Conservation (phyloP, 2,797 vertebrate genomes). For the Pelobates cultripes region DNA sequence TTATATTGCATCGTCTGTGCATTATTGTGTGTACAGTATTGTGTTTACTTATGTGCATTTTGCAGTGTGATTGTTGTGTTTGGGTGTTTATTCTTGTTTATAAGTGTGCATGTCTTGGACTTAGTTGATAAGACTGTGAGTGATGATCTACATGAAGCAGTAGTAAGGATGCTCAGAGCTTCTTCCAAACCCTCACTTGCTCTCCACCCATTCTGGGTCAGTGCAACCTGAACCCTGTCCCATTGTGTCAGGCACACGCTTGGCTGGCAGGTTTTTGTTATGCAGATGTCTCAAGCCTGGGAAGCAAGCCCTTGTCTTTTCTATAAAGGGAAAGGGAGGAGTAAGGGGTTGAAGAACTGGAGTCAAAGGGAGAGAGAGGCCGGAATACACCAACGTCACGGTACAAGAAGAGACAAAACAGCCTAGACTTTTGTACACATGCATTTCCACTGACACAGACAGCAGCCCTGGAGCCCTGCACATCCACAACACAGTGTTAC, state of each 20-base stretch:
- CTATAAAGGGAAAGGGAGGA: conserved; percentile 54
- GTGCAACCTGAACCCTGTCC: conserved; percentile 49
- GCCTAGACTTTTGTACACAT: conserved; percentile 59
- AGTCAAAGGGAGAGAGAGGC: conserved; percentile 49
- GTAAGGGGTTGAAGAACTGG: conserved; percentile 50
- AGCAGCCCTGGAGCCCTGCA: conserved; percentile 52
- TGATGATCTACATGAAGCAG: too few species aligned
- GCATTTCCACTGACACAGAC: conserved; percentile 57
- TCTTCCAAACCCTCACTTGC: background rate
- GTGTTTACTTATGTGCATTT: too few species aligned
- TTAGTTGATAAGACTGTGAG: too few species aligned
- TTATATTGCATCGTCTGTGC: too few species aligned
- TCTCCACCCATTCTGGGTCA: conserved; percentile 35
- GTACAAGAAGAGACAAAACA: conserved; percentile 77
- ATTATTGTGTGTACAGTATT: too few species aligned
- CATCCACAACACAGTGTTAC: background rate
- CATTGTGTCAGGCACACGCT: conserved; percentile 71
- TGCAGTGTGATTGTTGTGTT: too few species aligned
- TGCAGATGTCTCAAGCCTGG: conserved; percentile 74
- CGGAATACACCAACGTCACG: conserved; percentile 78
- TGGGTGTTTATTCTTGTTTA: too few species aligned
- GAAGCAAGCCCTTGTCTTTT: conserved; percentile 71
- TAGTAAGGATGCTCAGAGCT: background rate
- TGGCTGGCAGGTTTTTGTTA: conserved; percentile 81
- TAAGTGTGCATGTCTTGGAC: too few species aligned